These are phyloP conservation scores for Erpobdella octoculata DNA, from an alignment of 2,888 invertebrate species.

Conservation along the genomic window DNA sequence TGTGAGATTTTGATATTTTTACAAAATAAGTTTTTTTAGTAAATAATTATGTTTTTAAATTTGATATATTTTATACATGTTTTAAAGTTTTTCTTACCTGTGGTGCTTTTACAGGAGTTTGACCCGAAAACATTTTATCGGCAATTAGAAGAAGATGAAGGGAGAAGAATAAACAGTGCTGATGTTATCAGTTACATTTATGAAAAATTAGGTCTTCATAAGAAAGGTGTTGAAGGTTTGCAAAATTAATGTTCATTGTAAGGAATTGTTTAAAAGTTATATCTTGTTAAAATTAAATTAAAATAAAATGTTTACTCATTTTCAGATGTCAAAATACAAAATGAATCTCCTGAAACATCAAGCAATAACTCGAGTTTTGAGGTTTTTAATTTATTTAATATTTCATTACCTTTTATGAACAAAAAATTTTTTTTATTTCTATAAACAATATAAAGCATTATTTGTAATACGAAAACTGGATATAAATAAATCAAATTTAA, in stretches of 20 bases:
- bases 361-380: conserved; percentile 1
- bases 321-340: not conserved
- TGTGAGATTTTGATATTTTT: conserved; percentile 43
- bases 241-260: too few species aligned
- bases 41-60: not conserved
- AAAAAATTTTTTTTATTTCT: too few species aligned
- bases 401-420: not conserved
- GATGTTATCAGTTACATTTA: conserved; percentile 98
- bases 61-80: not conserved
- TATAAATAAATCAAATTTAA: too few species aligned
- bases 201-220: conserved; percentile 84
- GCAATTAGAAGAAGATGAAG: conserved; percentile 70
- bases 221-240: conserved; percentile 60
- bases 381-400: not conserved
- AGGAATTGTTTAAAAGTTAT: too few species aligned
- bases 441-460: too few species aligned
- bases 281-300: not conserved
- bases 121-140: conserved; percentile 98
- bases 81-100: not conserved
- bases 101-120: conserved; percentile 82
- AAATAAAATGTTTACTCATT: not conserved
- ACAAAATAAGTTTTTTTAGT: not conserved
- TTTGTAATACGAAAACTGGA: too few species aligned
- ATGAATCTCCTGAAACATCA: conserved; percentile 11
- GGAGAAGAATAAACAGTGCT: conserved; percentile 65